Conservation (phyloP, 2,888 invertebrate species). For the Aphrophora alni region DNA sequence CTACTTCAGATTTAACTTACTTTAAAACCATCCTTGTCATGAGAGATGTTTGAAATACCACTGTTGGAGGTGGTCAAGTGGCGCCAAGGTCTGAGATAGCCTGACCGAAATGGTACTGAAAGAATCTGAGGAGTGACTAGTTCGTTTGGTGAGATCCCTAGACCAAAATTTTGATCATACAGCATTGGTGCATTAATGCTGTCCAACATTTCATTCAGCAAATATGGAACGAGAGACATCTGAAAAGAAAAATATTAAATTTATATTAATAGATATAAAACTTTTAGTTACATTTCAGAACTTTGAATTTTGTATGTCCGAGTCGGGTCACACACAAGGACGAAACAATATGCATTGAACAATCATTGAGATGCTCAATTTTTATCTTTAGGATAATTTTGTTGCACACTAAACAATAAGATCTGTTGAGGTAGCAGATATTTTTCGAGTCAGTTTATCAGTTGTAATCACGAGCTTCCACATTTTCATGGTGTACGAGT, state of each 20-base stretch:
- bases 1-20: slow-evolving; percentile 44
- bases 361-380: too few species aligned
- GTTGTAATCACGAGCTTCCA: too few species aligned
- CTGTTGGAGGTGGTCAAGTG: slow-evolving; percentile 40
- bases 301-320: too few species aligned
- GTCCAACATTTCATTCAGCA: slow-evolving; percentile 47
- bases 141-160: slow-evolving; percentile 44
- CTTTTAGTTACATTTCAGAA: too few species aligned
- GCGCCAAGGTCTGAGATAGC: slow-evolving; percentile 50
- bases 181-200: slow-evolving; percentile 43
- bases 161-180: slow-evolving; percentile 51
- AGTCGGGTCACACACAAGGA: too few species aligned
- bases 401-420: too few species aligned
- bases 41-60: slow-evolving; percentile 45
- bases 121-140: slow-evolving; percentile 25
- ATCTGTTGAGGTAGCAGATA: too few species aligned
- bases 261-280: too few species aligned
- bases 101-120: slow-evolving; percentile 41
- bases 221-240: slow-evolving; percentile 51
- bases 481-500: too few species aligned
- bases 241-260: slow-evolving; percentile 23
- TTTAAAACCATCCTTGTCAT: slow-evolving; percentile 51
- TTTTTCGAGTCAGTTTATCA: too few species aligned
- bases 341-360: too few species aligned
- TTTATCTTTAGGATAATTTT: too few species aligned